A percentile compares a stretch with the other conserved stretches of the same genome.
phyloP scores from a whole-genome alignment of 2,797 vertebrate species.

The Microctenopoma steveboyesi region DNA sequence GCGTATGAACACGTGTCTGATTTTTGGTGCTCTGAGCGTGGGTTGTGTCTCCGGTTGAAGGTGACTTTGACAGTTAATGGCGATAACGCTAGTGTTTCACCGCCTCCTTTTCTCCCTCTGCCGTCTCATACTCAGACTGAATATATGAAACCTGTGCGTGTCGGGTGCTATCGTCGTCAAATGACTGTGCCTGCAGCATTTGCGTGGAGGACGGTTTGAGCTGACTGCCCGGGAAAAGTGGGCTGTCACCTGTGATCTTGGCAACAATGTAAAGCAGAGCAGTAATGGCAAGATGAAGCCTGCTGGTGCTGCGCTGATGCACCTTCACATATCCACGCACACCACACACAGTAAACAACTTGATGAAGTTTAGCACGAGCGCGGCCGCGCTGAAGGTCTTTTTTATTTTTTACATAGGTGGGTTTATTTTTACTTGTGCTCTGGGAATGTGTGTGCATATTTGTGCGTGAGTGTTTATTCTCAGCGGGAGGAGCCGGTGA shows the following conservation, averaged over 20 bases:
- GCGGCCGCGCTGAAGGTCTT: constrained; percentile 44
- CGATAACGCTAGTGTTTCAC: constrained; percentile 78
- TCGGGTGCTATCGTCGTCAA: constrained; percentile 86
- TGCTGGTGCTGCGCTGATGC: constrained; percentile 22
- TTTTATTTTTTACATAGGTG: constrained; percentile 37
- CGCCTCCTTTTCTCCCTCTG: constrained; percentile 59
- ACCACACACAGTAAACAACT: constrained; percentile 60
- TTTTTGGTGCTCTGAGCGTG: not conserved
- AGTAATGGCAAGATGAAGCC: constrained; percentile 82
- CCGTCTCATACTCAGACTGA: constrained; percentile 77
- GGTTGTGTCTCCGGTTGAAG: constrained; percentile 73
- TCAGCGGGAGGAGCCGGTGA: constrained; percentile 30
- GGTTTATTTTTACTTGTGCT: constrained; percentile 41
- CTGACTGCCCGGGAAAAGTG: constrained; percentile 82
- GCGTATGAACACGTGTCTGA: not conserved
- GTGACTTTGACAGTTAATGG: constrained; percentile 86
- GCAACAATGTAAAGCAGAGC: constrained; percentile 76
- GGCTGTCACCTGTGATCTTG: constrained; percentile 88
- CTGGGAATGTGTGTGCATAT: constrained; percentile 19
- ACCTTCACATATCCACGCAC: constrained; percentile 45
- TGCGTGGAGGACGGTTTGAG: constrained; percentile 71
- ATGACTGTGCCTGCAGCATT: constrained; percentile 77
- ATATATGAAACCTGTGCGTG: constrained; percentile 82
- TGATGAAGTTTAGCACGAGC: constrained; percentile 70
- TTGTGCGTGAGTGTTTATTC: constrained; percentile 38